Conservation (phyloP, 2,113 vertebrate species). For the Abramis brama region DNA sequence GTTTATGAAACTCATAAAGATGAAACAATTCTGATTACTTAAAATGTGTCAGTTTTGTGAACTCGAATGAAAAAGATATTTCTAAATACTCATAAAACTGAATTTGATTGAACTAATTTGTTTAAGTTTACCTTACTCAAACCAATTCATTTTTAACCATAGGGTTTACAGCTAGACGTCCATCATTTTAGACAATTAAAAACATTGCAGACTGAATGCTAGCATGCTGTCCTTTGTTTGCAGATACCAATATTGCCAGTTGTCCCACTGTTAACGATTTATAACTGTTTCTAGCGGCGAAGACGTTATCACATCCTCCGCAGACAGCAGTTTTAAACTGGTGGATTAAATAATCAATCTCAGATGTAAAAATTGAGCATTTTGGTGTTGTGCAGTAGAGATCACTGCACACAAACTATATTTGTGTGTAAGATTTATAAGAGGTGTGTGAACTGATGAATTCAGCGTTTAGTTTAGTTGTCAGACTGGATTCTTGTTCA, state of each 20-base stretch:
- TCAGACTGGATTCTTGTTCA: neutral
- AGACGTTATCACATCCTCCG: neutral
- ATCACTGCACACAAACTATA: neutral
- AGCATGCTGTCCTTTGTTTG: neutral
- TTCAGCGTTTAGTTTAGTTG: neutral
- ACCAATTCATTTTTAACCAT: no score
- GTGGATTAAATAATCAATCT: neutral
- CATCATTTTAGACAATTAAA: neutral
- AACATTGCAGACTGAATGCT: neutral
- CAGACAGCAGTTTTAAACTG: neutral
- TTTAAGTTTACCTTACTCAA: no score
- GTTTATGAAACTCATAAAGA: no score
- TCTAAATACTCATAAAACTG: no score
- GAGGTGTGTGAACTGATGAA: conserved; percentile 10
- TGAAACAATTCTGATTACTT: no score
- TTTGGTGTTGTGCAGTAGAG: neutral
- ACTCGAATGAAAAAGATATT: no score
- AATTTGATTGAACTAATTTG: no score
- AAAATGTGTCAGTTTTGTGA: no score
- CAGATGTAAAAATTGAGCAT: neutral
- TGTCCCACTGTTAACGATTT: neutral
- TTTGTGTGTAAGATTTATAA: neutral
- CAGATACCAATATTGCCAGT: neutral
- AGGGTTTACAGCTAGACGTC: neutral
- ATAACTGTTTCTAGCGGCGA: neutral